Evolutionary conservation across 2,113 vertebrate species (phyloP).

Genomic region (Tonatia bakeri): DNA sequence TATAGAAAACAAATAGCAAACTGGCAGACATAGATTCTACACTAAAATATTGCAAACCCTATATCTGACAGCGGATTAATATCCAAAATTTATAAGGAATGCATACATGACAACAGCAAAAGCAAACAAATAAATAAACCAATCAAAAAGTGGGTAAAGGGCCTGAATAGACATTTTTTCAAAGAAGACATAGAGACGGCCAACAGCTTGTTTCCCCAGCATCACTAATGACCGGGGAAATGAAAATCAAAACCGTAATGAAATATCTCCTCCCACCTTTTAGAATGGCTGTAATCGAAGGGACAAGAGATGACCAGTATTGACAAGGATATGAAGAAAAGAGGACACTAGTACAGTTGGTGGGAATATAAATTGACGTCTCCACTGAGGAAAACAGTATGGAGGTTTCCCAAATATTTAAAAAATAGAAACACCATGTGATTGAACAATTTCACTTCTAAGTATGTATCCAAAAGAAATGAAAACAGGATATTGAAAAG

Average conservation of each 20-base stretch:
- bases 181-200: background rate
- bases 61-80: too few relatives aligned
- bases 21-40: too few relatives aligned
- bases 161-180: background rate
- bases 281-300: background rate
- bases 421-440: background rate
- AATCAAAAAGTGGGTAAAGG: background rate
- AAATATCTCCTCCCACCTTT: background rate
- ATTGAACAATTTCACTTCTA: background rate
- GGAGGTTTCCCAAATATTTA: background rate
- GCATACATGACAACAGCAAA: too few relatives aligned
- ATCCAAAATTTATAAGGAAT: too few relatives aligned
- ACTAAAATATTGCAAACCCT: too few relatives aligned
- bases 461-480: background rate
- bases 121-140: too few relatives aligned
- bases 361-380: background rate
- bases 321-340: background rate
- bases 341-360: background rate
- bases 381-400: background rate
- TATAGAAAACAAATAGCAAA: background rate
- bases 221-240: background rate
- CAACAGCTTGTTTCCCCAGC: background rate
- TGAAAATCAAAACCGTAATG: background rate
- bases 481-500: background rate
- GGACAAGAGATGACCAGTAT: background rate